Evolutionary conservation across 92 coral and sea anemone species (phyloP).

Genomic region (Ricordea florida): DNA sequence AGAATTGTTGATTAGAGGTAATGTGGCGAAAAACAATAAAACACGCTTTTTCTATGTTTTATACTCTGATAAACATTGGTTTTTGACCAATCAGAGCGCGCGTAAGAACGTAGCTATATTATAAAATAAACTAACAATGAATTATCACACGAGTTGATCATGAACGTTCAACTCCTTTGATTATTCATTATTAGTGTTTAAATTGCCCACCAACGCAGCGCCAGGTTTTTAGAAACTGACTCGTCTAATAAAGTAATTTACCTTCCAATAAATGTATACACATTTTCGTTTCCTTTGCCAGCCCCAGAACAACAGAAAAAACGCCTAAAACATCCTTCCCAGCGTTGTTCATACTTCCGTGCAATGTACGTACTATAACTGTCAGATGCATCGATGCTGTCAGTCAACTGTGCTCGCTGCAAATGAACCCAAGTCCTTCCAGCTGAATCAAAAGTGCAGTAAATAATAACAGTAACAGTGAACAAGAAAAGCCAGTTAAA

Average conservation of each 20-base stretch:
- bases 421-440: conserved; percentile 88
- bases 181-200: too few species aligned
- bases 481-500: conserved; percentile 95
- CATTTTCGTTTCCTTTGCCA: conserved; percentile 87
- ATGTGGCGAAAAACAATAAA: too few species aligned
- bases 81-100: too few species aligned
- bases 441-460: conserved; percentile 93
- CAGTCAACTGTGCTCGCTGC: conserved; percentile 71
- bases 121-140: too few species aligned
- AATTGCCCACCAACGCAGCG: too few species aligned
- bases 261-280: conserved; percentile 94
- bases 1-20: too few species aligned
- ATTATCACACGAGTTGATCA: too few species aligned
- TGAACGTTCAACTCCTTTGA: too few species aligned
- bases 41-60: too few species aligned
- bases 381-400: conserved; percentile 51
- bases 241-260: conserved; percentile 20
- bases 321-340: conserved; percentile 86
- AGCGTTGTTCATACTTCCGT: conserved; percentile 74
- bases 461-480: conserved; percentile 70
- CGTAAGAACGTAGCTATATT: too few species aligned
- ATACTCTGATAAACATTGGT: too few species aligned
- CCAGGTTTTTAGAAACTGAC: too few species aligned
- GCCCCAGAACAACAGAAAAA: conserved; percentile 83
- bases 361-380: conserved; percentile 73